Conservation (phyloP, 2,888 invertebrate genomes). For the Prionchulus punctatus region DNA sequence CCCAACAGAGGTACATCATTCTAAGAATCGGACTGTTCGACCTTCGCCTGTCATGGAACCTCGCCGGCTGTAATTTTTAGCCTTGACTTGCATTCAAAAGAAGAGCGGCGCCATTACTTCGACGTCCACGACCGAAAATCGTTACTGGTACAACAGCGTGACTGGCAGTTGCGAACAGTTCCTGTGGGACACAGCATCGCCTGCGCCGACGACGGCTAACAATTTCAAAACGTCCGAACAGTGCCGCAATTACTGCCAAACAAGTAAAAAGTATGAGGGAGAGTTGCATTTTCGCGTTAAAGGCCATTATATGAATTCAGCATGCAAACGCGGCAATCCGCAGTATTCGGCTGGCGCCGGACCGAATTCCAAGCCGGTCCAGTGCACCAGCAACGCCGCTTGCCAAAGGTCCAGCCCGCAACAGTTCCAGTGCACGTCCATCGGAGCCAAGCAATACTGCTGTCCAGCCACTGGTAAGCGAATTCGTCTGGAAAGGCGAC, state of each 20-base stretch:
- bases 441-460: slow-evolving; percentile 1
- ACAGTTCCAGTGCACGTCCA: background rate
- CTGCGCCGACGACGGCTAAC: background rate
- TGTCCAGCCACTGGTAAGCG: slow-evolving; percentile 1
- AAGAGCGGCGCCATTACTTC: background rate
- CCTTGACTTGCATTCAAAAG: background rate
- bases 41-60: background rate
- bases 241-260: slow-evolving; percentile 1
- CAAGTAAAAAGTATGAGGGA: background rate
- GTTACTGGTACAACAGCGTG: slow-evolving; percentile 8
- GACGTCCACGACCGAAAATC: background rate
- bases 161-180: slow-evolving; percentile 7
- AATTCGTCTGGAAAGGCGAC: too few relatives aligned
- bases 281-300: background rate
- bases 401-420: background rate
- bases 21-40: background rate
- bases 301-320: background rate
- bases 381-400: background rate
- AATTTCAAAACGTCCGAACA: slow-evolving; percentile 8
- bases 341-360: background rate
- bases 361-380: background rate
- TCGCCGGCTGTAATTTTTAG: background rate
- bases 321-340: slow-evolving; percentile 4
- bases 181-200: background rate
- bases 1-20: slow-evolving; percentile 5